Conservation (phyloP, 2,797 vertebrate species). For the Sebastes paucispinis region DNA sequence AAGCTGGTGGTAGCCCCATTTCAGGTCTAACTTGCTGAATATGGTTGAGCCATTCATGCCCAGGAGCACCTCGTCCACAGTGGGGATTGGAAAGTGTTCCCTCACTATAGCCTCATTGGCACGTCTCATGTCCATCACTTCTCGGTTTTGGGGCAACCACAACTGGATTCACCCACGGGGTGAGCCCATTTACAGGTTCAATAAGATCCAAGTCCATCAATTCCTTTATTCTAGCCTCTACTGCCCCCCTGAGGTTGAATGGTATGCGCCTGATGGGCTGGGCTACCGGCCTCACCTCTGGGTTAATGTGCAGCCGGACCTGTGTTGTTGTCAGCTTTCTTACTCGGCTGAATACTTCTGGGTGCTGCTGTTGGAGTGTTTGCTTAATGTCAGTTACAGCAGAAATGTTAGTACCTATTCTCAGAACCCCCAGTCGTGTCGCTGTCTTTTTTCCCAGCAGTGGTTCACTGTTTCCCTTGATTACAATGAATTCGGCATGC, state of each 20-base stretch:
- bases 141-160: not conserved
- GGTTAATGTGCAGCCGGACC: not conserved
- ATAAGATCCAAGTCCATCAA: not conserved
- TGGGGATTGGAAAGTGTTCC: not conserved
- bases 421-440: not conserved
- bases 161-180: not conserved
- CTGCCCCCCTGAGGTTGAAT: not conserved
- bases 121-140: not conserved
- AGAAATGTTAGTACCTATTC: not conserved
- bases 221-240: not conserved
- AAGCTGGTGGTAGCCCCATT: not conserved
- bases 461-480: not conserved
- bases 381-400: not conserved
- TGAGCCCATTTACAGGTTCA: not conserved
- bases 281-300: not conserved
- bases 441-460: not conserved
- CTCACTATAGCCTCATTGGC: not conserved
- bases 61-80: not conserved
- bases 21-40: not conserved
- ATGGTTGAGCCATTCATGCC: not conserved
- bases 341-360: not conserved
- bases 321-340: not conserved
- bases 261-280: not conserved
- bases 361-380: not conserved
- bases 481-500: not conserved